Evolutionary conservation across 2,888 invertebrate genomes (phyloP).

Genomic region (Xestia sexstrigata): DNA sequence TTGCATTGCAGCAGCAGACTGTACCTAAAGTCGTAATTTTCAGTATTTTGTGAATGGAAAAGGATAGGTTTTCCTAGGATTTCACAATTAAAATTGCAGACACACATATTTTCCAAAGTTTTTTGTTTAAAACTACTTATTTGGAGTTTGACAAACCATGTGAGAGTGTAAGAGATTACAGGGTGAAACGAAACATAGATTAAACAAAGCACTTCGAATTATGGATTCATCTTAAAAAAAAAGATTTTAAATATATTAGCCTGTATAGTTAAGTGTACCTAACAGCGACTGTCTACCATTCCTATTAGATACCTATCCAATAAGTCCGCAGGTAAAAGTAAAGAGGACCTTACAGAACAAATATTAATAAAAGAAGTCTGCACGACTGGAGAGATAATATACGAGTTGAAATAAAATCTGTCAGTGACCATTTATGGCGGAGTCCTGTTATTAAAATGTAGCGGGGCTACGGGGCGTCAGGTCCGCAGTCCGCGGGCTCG

Average conservation of each 20-base stretch:
- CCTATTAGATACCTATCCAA: not conserved
- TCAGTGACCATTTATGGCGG: constrained; percentile 88
- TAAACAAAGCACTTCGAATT: not conserved
- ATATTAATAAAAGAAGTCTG: constrained; percentile 82
- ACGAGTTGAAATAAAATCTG: constrained; percentile 88
- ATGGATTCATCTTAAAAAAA: not conserved
- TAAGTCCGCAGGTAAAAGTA: constrained; percentile 31
- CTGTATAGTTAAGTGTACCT: not conserved
- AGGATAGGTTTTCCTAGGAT: not conserved
- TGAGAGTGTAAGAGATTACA: not conserved
- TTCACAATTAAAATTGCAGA: not conserved
- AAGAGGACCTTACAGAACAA: constrained; percentile 52
- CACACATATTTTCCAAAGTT: not conserved
- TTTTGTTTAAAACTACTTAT: no score
- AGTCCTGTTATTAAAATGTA: constrained; percentile 90
- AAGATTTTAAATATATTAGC: not conserved
- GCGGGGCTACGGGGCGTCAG: constrained; percentile 78
- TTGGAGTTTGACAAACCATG: no score
- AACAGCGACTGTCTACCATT: not conserved
- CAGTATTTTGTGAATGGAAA: not conserved
- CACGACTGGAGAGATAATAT: constrained; percentile 83
- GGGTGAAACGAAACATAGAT: not conserved
- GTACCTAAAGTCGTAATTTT: not conserved
- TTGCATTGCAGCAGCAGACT: not conserved
- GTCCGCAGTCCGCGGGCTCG: constrained; percentile 51